Conservation (phyloP, 2,888 invertebrate species). For the Phortica okadai region DNA sequence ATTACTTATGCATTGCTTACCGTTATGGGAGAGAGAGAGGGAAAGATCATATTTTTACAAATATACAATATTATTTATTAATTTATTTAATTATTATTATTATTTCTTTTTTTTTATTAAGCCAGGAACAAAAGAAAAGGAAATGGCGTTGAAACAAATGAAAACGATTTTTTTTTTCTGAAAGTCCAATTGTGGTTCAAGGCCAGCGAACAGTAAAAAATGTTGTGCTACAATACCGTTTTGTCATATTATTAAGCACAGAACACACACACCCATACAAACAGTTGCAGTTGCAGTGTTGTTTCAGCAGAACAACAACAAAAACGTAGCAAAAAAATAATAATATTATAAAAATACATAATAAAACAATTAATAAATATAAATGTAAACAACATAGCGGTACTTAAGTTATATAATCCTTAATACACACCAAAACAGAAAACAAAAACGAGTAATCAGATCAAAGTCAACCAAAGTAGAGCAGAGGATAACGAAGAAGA, state of each 20-base stretch:
- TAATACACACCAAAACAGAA: neutral
- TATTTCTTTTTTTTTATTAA: too few relatives aligned
- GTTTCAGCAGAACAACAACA: neutral
- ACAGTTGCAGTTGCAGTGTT: too few relatives aligned
- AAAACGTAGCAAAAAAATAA: neutral
- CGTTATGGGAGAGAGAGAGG: neutral
- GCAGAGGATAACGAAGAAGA: slow-evolving; percentile 27
- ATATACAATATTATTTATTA: too few relatives aligned
- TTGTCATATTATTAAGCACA: too few relatives aligned
- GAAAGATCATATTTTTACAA: neutral
- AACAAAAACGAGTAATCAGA: neutral
- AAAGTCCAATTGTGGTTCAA: too few relatives aligned
- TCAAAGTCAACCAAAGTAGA: neutral
- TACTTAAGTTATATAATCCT: slow-evolving; percentile 5
- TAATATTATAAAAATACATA: neutral
- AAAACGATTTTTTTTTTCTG: too few relatives aligned
- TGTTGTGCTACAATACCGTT: too few relatives aligned
- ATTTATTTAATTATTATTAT: too few relatives aligned
- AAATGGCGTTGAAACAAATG: too few relatives aligned
- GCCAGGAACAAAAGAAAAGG: too few relatives aligned
- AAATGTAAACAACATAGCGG: neutral
- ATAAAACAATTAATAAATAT: neutral
- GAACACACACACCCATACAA: too few relatives aligned
- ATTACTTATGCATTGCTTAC: neutral
- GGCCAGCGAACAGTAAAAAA: too few relatives aligned